These are phyloP conservation scores for Platichthys stellatus DNA, from an alignment of 2,113 vertebrate genomes.

Conservation along the genomic window DNA sequence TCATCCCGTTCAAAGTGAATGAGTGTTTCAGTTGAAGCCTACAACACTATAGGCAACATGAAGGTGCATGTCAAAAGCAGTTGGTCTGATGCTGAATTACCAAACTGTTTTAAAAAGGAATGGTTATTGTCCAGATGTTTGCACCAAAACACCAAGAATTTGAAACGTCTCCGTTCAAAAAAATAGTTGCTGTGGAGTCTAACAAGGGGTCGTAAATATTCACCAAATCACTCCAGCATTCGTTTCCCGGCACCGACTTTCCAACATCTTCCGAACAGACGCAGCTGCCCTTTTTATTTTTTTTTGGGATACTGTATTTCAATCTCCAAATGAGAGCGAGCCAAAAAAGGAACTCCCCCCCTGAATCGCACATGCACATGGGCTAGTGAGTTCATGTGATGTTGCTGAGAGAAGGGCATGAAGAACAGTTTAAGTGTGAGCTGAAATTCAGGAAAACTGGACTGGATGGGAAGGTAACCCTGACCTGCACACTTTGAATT, in stretches of 20 bases:
- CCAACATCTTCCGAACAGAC: not conserved
- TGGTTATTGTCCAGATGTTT: constrained; percentile 3
- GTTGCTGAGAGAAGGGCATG: too few species aligned
- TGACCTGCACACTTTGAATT: not conserved
- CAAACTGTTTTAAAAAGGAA: not conserved
- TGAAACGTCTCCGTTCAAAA: not conserved
- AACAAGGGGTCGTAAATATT: constrained; percentile 4
- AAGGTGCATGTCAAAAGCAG: constrained; percentile 33
- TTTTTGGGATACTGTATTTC: not conserved
- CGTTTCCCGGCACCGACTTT: not conserved
- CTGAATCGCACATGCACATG: constrained; percentile 13
- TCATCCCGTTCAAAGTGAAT: too few species aligned
- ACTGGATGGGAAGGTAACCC: not conserved
- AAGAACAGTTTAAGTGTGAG: too few species aligned
- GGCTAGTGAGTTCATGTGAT: not conserved
- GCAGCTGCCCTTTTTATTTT: not conserved
- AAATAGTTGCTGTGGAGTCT: not conserved
- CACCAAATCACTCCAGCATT: not conserved
- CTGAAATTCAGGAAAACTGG: not conserved
- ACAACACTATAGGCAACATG: too few species aligned
- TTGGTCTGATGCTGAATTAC: constrained; percentile 7
- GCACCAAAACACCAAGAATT: not conserved
- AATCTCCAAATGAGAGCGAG: not conserved
- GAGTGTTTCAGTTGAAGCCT: too few species aligned
- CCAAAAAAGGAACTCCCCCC: not conserved